Conservation (phyloP, 37 sponge, comb jelly and placozoan species). For the Haliclona indistincta region DNA sequence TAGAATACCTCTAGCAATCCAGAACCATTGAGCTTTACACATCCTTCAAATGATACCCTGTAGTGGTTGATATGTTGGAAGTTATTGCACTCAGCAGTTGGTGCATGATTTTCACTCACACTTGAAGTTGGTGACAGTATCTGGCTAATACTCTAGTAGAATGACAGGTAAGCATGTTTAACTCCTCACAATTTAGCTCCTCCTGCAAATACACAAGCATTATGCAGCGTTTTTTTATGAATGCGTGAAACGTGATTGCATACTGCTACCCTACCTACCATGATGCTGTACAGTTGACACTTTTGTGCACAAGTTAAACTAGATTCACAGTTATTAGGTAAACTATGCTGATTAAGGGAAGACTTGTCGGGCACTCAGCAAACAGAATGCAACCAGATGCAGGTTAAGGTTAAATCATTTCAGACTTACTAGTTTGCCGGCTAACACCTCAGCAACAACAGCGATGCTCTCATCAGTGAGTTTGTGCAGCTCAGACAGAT, state of each 20-base stretch:
- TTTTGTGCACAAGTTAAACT: too few species aligned
- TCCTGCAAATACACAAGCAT: constrained; percentile 24
- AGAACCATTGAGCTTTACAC: constrained; percentile 55
- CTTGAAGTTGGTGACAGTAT: constrained; percentile 56
- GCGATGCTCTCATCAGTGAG: constrained; percentile 44
- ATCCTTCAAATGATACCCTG: constrained; percentile 67
- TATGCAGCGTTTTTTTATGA: too few species aligned
- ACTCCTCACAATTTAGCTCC: constrained; percentile 51
- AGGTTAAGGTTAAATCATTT: not conserved
- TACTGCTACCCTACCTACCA: too few species aligned
- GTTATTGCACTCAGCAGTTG: too few species aligned
- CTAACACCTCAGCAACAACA: constrained; percentile 37
- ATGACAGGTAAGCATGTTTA: constrained; percentile 39
- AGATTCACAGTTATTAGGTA: too few species aligned
- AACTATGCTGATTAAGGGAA: too few species aligned
- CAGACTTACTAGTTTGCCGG: constrained; percentile 57
- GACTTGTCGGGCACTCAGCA: too few species aligned
- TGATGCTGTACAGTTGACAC: too few species aligned
- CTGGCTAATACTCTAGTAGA: constrained; percentile 51
- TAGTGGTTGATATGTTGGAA: not conserved
- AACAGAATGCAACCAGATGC: not conserved
- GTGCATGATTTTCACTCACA: constrained; percentile 30
- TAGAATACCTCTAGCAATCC: constrained; percentile 56
- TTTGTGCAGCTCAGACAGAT: constrained; percentile 49
- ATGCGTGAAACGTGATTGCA: too few species aligned